Evolutionary conservation across 2,113 vertebrate species (phyloP).

Genomic region (Planiliza haematocheilus): DNA sequence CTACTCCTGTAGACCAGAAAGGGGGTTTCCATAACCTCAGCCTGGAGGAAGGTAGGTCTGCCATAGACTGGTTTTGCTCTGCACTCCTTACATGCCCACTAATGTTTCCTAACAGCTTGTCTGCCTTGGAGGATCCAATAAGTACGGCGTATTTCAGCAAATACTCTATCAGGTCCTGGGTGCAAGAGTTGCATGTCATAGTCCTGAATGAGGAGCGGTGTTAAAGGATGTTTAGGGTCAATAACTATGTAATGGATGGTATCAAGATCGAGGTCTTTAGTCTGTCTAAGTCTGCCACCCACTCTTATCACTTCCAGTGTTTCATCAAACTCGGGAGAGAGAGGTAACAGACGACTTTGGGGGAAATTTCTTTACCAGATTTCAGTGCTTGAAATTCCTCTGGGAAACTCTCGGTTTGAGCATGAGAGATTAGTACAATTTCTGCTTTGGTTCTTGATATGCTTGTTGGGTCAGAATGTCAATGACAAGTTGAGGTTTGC

Average conservation of each 20-base stretch:
- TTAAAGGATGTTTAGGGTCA: neutral
- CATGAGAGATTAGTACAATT: neutral
- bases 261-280: neutral
- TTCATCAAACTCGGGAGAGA: neutral
- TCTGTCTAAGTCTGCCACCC: neutral
- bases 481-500: too few species aligned
- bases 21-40: too few species aligned
- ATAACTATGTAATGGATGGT: neutral
- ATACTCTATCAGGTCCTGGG: neutral
- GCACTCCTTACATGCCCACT: too few species aligned
- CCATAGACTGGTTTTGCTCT: too few species aligned
- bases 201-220: neutral
- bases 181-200: neutral
- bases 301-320: neutral
- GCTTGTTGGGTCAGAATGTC: too few species aligned
- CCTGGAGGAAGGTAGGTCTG: too few species aligned
- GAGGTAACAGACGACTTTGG: neutral
- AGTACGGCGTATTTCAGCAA: neutral
- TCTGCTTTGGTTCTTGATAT: neutral
- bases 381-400: neutral
- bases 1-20: too few species aligned
- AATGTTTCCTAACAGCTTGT: too few species aligned
- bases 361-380: neutral
- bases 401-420: neutral
- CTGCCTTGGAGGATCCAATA: neutral